These are phyloP conservation scores for Unio delphinus DNA, from an alignment of 2,888 invertebrate genomes.

Conservation along the genomic window DNA sequence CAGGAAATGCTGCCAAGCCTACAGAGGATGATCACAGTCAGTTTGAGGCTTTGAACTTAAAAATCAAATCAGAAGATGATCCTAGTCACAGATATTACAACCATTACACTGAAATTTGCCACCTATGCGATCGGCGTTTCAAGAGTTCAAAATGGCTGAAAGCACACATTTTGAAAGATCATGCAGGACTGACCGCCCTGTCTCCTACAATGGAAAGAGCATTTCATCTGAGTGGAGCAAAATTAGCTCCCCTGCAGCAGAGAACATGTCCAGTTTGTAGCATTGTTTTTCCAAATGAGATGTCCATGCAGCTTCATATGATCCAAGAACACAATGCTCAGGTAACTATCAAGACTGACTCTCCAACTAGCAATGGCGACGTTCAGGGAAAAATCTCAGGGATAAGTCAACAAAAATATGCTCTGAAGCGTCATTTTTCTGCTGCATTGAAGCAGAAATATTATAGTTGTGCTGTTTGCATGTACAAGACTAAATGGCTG, in stretches of 20 bases:
- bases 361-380: constrained; percentile 20
- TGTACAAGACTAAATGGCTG: constrained; percentile 89
- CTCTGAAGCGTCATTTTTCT: constrained; percentile 31
- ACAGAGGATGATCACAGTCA: constrained; percentile 16
- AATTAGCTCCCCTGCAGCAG: constrained; percentile 31
- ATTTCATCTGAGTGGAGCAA: constrained; percentile 35
- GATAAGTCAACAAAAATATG: constrained; percentile 39
- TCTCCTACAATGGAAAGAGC: constrained; percentile 41
- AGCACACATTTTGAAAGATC: constrained; percentile 61
- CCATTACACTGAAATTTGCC: constrained; percentile 52
- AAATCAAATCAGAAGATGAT: constrained; percentile 43
- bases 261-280: constrained; percentile 70
- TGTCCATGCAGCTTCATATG: constrained; percentile 72
- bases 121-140: constrained; percentile 57
- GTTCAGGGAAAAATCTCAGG: constrained; percentile 32
- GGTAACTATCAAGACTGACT: constrained; percentile 59
- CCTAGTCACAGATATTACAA: constrained; percentile 30
- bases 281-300: constrained; percentile 68
- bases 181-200: constrained; percentile 38
- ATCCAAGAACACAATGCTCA: constrained; percentile 71
- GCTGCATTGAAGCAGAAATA: constrained; percentile 72
- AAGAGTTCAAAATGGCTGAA: constrained; percentile 58
- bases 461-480: constrained; percentile 91
- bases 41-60: constrained; percentile 35
- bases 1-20: constrained; percentile 5